Evolutionary conservation across 2,797 vertebrate species (phyloP).

Genomic region (Hoplostethus mediterraneus): DNA sequence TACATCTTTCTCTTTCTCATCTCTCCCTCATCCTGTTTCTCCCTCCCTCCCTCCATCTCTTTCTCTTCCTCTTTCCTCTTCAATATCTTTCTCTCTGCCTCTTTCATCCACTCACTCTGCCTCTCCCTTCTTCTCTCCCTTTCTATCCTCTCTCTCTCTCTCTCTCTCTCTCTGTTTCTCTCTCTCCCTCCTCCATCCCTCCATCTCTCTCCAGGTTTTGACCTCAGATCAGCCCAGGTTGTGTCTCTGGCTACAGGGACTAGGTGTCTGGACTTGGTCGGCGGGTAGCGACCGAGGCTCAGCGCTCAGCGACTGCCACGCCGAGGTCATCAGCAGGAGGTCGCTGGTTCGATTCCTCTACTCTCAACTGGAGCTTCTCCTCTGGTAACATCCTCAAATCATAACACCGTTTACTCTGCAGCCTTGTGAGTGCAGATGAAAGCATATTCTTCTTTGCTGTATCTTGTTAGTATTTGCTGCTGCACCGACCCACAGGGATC

Average conservation of each 20-base stretch:
- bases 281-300: slow-evolving; percentile 80
- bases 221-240: slow-evolving; percentile 88
- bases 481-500: too few species aligned
- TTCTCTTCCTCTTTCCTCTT: not conserved
- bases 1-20: not conserved
- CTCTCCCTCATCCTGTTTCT: not conserved
- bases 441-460: too few species aligned
- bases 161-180: not conserved
- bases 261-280: slow-evolving; percentile 88
- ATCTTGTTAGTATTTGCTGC: too few species aligned
- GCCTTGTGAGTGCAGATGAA: too few species aligned
- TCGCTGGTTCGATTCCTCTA: slow-evolving; percentile 92
- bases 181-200: not conserved
- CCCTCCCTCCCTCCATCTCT: not conserved
- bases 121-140: not conserved
- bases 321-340: slow-evolving; percentile 88
- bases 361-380: slow-evolving; percentile 90
- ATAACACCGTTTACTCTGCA: too few species aligned
- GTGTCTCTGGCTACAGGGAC: slow-evolving; percentile 91
- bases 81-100: too few species aligned
- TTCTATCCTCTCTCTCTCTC: not conserved
- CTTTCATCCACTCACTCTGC: not conserved
- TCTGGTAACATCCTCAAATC: slow-evolving; percentile 80
- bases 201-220: slow-evolving; percentile 83
- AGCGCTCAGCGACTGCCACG: slow-evolving; percentile 89